phyloP scores from a whole-genome alignment of 1,140 invertebrate genomes.

The Rhynchophorus ferrugineus region DNA sequence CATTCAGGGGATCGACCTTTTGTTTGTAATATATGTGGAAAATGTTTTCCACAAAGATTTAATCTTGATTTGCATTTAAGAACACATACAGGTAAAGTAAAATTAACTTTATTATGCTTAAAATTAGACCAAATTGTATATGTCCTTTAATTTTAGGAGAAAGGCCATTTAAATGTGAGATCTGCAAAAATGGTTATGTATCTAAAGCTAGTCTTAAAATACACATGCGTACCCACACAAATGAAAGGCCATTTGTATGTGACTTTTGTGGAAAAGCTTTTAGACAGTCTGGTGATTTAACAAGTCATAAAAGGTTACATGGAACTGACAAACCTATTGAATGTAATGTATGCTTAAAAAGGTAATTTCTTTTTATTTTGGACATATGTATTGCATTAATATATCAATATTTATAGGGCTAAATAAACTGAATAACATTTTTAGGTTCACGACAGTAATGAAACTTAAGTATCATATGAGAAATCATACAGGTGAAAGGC shows the following conservation, averaged over 20 bases:
- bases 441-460: constrained; percentile 39
- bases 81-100: constrained; percentile 58
- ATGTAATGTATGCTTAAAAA: constrained; percentile 38
- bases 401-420: background rate
- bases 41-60: constrained; percentile 53
- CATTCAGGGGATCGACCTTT: constrained; percentile 47
- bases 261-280: constrained; percentile 44
- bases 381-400: background rate
- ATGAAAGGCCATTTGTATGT: constrained; percentile 49
- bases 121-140: no score
- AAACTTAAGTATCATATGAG: constrained; percentile 53
- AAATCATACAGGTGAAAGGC: constrained; percentile 54
- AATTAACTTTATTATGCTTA: no score
- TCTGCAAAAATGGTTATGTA: constrained; percentile 42
- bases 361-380: constrained; percentile 27
- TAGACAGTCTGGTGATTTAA: constrained; percentile 38
- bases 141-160: constrained; percentile 38
- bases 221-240: constrained; percentile 54
- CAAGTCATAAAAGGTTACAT: constrained; percentile 39
- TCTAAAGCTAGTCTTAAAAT: constrained; percentile 48
- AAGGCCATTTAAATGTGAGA: constrained; percentile 39
- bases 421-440: background rate
- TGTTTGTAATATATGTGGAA: constrained; percentile 46
- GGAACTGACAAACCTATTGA: constrained; percentile 41
- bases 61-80: constrained; percentile 60